Evolutionary conservation across 2,113 vertebrate species (phyloP).

Genomic region (Ariopsis seemanni): DNA sequence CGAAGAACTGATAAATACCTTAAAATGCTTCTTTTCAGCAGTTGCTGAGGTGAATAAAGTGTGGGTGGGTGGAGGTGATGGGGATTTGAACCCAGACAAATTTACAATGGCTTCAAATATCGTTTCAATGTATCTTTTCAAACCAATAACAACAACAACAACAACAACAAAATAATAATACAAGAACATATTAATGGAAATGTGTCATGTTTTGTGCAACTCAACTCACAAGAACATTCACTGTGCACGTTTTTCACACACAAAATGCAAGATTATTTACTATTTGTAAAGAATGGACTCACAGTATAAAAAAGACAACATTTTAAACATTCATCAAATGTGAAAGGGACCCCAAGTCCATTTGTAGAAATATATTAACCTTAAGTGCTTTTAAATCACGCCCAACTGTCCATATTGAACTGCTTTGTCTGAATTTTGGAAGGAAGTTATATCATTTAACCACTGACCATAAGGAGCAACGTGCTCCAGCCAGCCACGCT

Average conservation of each 20-base stretch:
- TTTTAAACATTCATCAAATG: neutral
- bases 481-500: neutral
- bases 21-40: slow-evolving; percentile 51
- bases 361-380: neutral
- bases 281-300: neutral
- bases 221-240: neutral
- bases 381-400: neutral
- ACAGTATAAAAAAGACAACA: neutral
- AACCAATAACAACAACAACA: no score
- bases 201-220: neutral
- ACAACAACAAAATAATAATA: no score
- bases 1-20: slow-evolving; percentile 40
- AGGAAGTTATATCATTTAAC: neutral
- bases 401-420: neutral
- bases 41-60: slow-evolving; percentile 7
- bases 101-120: no score
- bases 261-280: neutral
- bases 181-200: neutral
- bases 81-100: neutral
- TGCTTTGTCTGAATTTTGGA: neutral
- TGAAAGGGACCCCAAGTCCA: neutral
- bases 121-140: no score
- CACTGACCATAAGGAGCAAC: neutral
- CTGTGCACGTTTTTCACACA: neutral
- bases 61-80: neutral